Evolutionary conservation across 2,113 vertebrate species (phyloP).

Genomic region (Carassius gibelio): DNA sequence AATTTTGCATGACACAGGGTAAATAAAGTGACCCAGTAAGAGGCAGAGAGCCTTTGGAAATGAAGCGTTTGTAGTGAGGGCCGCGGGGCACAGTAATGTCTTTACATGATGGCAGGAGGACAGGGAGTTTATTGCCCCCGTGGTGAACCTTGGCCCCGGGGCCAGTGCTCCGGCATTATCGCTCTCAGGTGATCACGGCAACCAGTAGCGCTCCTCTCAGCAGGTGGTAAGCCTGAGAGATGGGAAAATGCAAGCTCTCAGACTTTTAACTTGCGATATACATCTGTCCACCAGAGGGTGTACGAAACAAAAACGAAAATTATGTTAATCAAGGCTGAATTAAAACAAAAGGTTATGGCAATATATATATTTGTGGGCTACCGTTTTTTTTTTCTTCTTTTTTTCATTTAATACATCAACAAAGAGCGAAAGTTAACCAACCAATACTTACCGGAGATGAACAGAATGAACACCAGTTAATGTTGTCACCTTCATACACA

Average conservation of each 20-base stretch:
- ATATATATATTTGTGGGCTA: too few relatives aligned
- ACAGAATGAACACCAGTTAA: too few relatives aligned
- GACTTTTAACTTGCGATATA: not conserved
- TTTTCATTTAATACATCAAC: too few relatives aligned
- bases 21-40: constrained; percentile 55
- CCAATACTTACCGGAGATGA: too few relatives aligned
- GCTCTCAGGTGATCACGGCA: constrained; percentile 49
- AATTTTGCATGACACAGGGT: constrained; percentile 65
- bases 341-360: too few relatives aligned
- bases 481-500: too few relatives aligned
- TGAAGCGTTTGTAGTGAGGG: constrained; percentile 62
- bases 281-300: constrained; percentile 7
- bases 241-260: not conserved
- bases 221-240: constrained; percentile 54
- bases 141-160: constrained; percentile 59
- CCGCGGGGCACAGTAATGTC: constrained; percentile 60
- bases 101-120: constrained; percentile 53
- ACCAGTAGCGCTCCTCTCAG: constrained; percentile 47
- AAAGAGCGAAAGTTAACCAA: too few relatives aligned
- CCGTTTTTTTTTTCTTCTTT: too few relatives aligned
- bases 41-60: constrained; percentile 51
- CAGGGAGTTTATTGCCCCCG: constrained; percentile 59
- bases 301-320: not conserved
- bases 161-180: constrained; percentile 34
- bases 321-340: too few relatives aligned